Evolutionary conservation across 1,140 invertebrate genomes (phyloP).

Genomic region (Lucilia sericata): DNA sequence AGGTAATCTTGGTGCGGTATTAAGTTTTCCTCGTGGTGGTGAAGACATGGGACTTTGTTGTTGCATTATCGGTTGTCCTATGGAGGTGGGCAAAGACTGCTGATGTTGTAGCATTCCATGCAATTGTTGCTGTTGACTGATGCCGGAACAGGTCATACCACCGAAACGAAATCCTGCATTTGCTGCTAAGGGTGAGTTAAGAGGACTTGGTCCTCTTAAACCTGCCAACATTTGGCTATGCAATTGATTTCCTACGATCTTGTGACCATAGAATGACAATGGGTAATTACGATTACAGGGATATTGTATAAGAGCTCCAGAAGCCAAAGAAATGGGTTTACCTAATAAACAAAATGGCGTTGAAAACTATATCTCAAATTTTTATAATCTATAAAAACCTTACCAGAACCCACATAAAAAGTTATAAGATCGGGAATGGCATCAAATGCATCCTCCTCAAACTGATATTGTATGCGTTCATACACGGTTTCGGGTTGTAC

Average conservation of each 20-base stretch:
- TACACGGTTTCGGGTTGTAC: conserved; percentile 91
- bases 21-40: conserved; percentile 71
- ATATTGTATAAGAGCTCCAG: conserved; percentile 85
- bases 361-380: background rate
- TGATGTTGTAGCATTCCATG: conserved; percentile 41
- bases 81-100: conserved; percentile 27
- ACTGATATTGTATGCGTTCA: conserved; percentile 90
- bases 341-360: conserved; percentile 39
- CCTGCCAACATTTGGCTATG: conserved; percentile 65
- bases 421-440: conserved; percentile 94
- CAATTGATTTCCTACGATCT: conserved; percentile 64
- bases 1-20: conserved; percentile 71
- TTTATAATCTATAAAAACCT: conserved; percentile 47
- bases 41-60: conserved; percentile 68
- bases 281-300: conserved; percentile 81
- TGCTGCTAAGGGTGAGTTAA: conserved; percentile 60
- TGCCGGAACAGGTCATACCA: conserved; percentile 32
- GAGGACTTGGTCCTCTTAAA: conserved; percentile 58
- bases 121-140: background rate
- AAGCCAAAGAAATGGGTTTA: conserved; percentile 85
- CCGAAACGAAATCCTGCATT: conserved; percentile 59
- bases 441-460: conserved; percentile 94
- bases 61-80: conserved; percentile 38
- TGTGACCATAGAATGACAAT: conserved; percentile 69
- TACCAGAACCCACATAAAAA: conserved; percentile 91